Percentiles rank a stretch among this genome's conserved stretches.
phyloP scores from a whole-genome alignment of 1,140 invertebrate species.

The Melitaea cinxia region DNA sequence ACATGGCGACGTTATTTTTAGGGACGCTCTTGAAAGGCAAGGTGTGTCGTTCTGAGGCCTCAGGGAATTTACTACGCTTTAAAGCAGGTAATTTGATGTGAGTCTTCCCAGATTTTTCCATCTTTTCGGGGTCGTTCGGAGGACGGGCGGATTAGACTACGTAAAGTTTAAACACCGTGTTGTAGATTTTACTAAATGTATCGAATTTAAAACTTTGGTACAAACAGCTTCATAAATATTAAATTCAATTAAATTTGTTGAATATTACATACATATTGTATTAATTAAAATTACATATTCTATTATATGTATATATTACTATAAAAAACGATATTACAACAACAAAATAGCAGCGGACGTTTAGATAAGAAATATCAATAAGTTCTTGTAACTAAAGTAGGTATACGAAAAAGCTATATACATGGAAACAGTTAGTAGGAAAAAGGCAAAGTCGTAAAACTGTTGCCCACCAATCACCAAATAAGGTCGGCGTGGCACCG shows the following conservation, averaged over 20 bases:
- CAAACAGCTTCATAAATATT: background rate
- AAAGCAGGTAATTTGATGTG: constrained; percentile 78
- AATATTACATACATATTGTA: too few species aligned
- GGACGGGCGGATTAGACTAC: constrained; percentile 69
- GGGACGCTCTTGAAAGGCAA: constrained; percentile 70
- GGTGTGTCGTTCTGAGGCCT: constrained; percentile 62
- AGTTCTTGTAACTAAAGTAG: constrained; percentile 25
- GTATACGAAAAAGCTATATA: constrained; percentile 62
- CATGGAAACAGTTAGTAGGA: constrained; percentile 71
- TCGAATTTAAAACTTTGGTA: background rate
- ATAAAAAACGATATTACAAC: too few species aligned
- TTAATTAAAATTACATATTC: too few species aligned
- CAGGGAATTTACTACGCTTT: constrained; percentile 69
- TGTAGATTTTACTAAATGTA: constrained; percentile 57
- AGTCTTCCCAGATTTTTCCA: constrained; percentile 76
- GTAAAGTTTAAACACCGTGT: constrained; percentile 67
- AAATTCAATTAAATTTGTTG: too few species aligned
- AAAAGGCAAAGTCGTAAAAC: constrained; percentile 80
- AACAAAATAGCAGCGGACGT: background rate
- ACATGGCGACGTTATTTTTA: constrained; percentile 66
- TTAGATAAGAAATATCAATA: background rate
- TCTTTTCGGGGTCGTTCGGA: constrained; percentile 66
- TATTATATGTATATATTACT: too few species aligned
- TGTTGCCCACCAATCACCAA: constrained; percentile 80
- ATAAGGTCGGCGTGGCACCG: constrained; percentile 76